Percentiles rank a stretch among this genome's conserved stretches.
These are phyloP conservation scores for Drosophila azteca DNA, from an alignment of 1,140 invertebrate genomes.

Conservation along the genomic window DNA sequence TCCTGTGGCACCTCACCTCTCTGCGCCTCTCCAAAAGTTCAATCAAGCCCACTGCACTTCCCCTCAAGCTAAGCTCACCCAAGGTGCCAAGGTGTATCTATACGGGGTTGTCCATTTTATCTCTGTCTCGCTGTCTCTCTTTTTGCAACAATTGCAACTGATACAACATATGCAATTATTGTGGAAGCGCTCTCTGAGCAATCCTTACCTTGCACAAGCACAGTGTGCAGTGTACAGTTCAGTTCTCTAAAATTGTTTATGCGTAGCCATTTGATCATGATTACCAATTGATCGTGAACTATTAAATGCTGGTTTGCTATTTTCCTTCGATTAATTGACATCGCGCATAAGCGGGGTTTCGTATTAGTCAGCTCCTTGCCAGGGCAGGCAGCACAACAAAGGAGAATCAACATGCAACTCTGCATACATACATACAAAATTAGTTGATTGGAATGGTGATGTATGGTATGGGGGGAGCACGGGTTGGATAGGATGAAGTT, in stretches of 20 bases:
- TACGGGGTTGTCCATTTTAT: too few relatives aligned
- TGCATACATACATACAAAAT: conserved; percentile 30
- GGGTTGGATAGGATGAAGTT: conserved; percentile 37
- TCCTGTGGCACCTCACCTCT: background rate
- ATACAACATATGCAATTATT: too few relatives aligned
- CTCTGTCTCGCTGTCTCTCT: background rate
- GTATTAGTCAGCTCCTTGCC: conserved; percentile 43
- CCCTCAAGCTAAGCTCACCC: too few relatives aligned
- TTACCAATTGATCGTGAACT: too few relatives aligned
- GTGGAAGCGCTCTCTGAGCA: background rate
- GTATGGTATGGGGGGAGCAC: background rate
- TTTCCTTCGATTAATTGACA: conserved; percentile 41
- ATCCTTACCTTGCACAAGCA: background rate
- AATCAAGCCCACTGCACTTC: background rate
- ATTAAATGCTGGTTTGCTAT: too few relatives aligned
- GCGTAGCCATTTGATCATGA: too few relatives aligned
- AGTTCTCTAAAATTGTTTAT: background rate
- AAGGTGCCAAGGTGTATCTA: too few relatives aligned
- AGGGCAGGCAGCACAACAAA: conserved; percentile 38
- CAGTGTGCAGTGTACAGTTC: background rate
- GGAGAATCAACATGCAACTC: conserved; percentile 31
- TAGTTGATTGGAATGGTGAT: conserved; percentile 3
- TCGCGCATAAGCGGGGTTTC: conserved; percentile 38
- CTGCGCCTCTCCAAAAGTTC: too few relatives aligned
- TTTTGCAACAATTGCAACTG: too few relatives aligned